Evolutionary conservation across 30 jellyfish, hydroid and myxozoan genomes (phyloP), one percentile per base, ranked within the genome.

Genomic region (Turritopsis dohrnii): DNA sequence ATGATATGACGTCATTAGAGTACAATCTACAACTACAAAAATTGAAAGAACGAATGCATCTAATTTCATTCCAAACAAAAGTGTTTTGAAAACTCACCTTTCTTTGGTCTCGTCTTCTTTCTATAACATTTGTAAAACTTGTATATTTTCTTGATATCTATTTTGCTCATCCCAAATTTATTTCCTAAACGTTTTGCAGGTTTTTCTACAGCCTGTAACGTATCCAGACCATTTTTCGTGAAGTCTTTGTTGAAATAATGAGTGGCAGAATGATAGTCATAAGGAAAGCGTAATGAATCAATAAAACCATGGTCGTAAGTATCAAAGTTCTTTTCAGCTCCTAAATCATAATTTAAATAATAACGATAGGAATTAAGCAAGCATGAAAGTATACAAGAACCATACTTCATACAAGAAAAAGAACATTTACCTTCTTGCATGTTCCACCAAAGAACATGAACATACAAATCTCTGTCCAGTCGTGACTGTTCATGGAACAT

Each of bases 401-500:
- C 60, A 41, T 41, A 41, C 13, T n/a, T n/a, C n/a, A n/a, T 1
- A 7, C 8, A 17, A 66, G 27, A 21, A 26, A 66, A 9, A 69
- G 28, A n/a, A 16, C 8, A 27, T n/a, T n/a, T n/a, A 69, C 83
- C 83, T 74, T 29, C n/a, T 30, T 74, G 65, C 24, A 81, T 21
- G 60, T 81, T 81, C 88, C 88, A 81, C 88, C 88, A 81, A 9
- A 81, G 65, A 0, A 81, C 84, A 0, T 65, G 18, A 23, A 81
- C 88, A 65, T 81, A 81, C 0, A 81, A 60, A 53, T 65, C 84
- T 19, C 88, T 84, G 1, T 81, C 88, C 28, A 21, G 66, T 7
- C 88, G 52, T 25, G 84, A n/a, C 52, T 53, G 83, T 60, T 81
- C 88, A 29, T 81, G 88, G 52, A 81, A 81, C 81, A 81, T 28